Evolutionary conservation across 1,140 invertebrate species (phyloP), one percentile per base, ranked within the genome.

Genomic region (Aphidius gifuensis): DNA sequence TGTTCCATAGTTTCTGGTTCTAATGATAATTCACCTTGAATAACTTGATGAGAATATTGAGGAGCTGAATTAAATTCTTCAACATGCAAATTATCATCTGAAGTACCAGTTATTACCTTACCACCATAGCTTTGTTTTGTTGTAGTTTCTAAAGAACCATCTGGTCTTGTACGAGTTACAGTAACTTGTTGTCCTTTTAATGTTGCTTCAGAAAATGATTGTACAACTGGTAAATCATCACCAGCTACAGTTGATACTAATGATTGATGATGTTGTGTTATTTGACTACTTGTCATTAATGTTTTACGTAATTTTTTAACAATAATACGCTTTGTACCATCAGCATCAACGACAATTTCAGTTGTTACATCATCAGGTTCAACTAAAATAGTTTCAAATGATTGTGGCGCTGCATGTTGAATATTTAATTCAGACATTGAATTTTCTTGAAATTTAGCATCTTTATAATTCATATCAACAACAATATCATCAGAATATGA

Each of bases 291-390:
- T 0, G 81, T 83, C 0, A 89, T 74, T 9, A 75, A 61, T 16
- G 78, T 82, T 43, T 72, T 67, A 16, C 80, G 72, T 45, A 82
- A 65, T 76, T 90, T 91, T 64, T 85, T 87, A 0, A 92, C 86
- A 53, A 92, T 88, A 61, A 92, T 91, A 65, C 89, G 83, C 67
- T 89, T 91, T 0, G 88, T 90, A n/a, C 90, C 90, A 77, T 92
- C 90, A 38, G 89, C 84, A 67, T 90, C 89, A 0, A 91, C 88
- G 6, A 92, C 86, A 3, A 92, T 87, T 78, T 92, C 90, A 8
- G 88, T 90, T 3, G 86, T 88, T n/a, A 84, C 82, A 71, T 91
- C 87, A 74, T 91, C 89, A 0, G 90, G 90, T 74, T 92, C 90
- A 0, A 88, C 83, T 65, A 91, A 83, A 3, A 91, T 82, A 1